A percentile compares a stretch with the other conserved stretches of the same genome.
Conservation (phyloP, 2,888 invertebrate species). For the Andrena bucephala region DNA sequence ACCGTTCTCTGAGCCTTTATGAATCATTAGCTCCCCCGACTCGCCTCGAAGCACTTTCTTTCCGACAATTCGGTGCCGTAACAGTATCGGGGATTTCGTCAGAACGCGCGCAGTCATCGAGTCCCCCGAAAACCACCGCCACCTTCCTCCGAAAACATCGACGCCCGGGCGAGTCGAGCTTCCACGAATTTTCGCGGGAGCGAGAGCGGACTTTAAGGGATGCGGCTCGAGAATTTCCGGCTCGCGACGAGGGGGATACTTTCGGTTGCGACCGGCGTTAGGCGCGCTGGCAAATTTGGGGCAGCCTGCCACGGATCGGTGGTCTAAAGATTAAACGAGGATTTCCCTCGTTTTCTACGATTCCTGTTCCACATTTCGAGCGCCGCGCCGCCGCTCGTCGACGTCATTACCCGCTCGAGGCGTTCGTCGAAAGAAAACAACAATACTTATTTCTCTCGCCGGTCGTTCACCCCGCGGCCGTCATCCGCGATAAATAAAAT, state of each 20-base stretch:
- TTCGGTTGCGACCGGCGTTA: neutral
- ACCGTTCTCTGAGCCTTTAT: constrained; percentile 12
- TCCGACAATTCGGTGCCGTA: constrained; percentile 36
- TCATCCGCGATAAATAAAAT: constrained; percentile 44
- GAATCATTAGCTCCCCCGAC: constrained; percentile 42
- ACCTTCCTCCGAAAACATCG: no score
- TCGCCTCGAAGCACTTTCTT: constrained; percentile 51
- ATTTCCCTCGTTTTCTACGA: constrained; percentile 63
- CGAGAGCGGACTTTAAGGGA: no score
- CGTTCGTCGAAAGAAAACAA: constrained; percentile 58
- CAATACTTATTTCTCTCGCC: constrained; percentile 40
- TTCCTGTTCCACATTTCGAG: constrained; percentile 59
- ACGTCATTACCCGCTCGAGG: constrained; percentile 54
- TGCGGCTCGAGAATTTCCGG: neutral
- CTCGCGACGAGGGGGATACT: neutral
- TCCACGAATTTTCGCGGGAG: no score
- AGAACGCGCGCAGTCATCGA: constrained; percentile 23
- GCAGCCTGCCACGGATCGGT: constrained; percentile 47
- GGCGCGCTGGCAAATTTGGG: constrained; percentile 19
- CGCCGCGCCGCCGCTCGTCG: constrained; percentile 32
- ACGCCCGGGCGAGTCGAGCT: no score
- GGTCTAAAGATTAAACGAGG: constrained; percentile 47
- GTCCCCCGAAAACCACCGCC: constrained; percentile 8
- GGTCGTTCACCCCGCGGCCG: constrained; percentile 40
- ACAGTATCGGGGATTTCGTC: constrained; percentile 42